These are phyloP conservation scores for Bucorvus abyssinicus DNA, from an alignment of 2,797 vertebrate genomes.

Conservation along the genomic window DNA sequence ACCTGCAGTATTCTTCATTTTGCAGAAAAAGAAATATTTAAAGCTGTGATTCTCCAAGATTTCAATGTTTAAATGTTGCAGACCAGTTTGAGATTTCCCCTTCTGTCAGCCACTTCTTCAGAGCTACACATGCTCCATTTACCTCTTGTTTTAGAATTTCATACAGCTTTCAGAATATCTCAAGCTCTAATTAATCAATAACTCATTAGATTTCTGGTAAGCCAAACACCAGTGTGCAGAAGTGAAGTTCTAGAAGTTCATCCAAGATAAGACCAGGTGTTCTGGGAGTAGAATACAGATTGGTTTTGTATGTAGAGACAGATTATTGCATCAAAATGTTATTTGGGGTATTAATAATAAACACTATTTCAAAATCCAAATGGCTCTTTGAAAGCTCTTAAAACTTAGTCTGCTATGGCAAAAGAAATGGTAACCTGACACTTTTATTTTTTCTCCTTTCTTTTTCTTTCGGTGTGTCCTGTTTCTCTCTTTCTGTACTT, in stretches of 20 bases:
- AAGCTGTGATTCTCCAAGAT: not conserved
- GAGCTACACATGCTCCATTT: not conserved
- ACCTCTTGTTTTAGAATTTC: not conserved
- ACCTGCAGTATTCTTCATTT: not conserved
- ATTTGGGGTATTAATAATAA: not conserved
- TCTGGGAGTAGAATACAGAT: not conserved
- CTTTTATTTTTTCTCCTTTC: not conserved
- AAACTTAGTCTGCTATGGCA: not conserved
- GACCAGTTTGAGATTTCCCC: not conserved
- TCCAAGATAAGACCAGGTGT: not conserved
- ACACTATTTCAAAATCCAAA: not conserved
- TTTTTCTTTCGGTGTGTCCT: not conserved
- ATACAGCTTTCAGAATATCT: not conserved
- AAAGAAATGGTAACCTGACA: not conserved
- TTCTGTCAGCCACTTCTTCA: not conserved
- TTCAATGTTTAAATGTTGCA: not conserved
- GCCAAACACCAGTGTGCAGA: not conserved
- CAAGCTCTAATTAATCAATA: not conserved
- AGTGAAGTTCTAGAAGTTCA: not conserved
- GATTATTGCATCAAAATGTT: not conserved
- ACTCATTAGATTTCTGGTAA: not conserved
- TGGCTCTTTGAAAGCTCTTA: not conserved
- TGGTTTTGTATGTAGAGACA: not conserved
- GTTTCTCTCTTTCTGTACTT: not conserved
- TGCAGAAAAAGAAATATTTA: not conserved